Conservation (phyloP, 2,797 vertebrate species). For the Acanthurus leucopareius region DNA sequence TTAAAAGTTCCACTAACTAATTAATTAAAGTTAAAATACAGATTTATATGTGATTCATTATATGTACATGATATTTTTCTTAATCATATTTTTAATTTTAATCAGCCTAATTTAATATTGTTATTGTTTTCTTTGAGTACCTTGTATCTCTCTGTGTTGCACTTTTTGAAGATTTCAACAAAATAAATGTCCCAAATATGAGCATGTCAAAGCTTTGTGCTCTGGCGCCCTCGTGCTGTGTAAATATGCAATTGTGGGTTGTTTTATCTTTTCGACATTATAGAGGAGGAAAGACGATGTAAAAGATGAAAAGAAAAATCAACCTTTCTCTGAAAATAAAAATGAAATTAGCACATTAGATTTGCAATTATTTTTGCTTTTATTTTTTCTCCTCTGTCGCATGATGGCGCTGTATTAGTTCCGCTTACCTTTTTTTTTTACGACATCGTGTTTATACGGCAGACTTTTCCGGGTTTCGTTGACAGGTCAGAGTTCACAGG, state of each 20-base stretch:
- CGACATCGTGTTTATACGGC: accelerated
- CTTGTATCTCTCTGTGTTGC: too few relatives aligned
- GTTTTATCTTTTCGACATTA: background rate
- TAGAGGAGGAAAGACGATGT: background rate
- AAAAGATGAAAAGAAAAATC: background rate
- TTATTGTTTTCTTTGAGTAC: too few relatives aligned
- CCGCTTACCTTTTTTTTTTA: background rate
- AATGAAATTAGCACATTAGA: background rate
- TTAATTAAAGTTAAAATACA: too few relatives aligned
- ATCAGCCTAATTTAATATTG: too few relatives aligned
- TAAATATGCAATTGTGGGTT: accelerated
- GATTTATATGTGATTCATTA: too few relatives aligned
- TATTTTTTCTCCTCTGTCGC: background rate
- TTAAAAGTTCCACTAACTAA: too few relatives aligned
- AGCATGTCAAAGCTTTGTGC: background rate
- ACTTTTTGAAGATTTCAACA: background rate
- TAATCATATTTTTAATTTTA: background rate
- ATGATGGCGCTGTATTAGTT: slow-evolving; percentile 60
- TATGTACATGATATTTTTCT: too few relatives aligned
- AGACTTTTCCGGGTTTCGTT: slow-evolving; percentile 52
- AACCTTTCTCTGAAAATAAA: background rate
- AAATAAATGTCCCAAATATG: background rate
- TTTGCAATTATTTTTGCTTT: accelerated
- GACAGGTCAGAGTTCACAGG: slow-evolving; percentile 74
- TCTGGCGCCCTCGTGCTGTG: slow-evolving; percentile 45